These are phyloP conservation scores for Tauraco erythrolophus DNA, from an alignment of 2,113 vertebrate species.

Conservation along the genomic window DNA sequence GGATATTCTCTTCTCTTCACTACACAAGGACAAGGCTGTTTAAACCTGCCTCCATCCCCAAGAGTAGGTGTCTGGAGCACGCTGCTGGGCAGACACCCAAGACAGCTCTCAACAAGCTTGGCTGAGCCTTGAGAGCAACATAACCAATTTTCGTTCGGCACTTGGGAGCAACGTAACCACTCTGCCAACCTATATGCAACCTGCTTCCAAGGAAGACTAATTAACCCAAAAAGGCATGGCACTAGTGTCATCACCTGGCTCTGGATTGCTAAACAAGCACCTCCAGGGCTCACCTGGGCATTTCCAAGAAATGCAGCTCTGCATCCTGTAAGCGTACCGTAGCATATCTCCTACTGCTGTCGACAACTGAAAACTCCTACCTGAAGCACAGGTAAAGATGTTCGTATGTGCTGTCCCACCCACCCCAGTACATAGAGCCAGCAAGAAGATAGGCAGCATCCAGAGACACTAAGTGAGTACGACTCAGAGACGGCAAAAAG, in stretches of 20 bases:
- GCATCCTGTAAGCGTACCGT: fast-evolving
- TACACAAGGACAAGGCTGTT: background rate
- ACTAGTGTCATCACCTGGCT: background rate
- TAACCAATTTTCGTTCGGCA: background rate
- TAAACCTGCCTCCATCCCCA: background rate
- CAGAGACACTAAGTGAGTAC: background rate
- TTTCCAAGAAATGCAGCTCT: background rate
- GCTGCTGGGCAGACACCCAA: slow-evolving; percentile 10
- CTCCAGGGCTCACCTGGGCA: background rate
- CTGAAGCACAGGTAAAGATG: background rate
- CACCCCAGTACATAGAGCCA: background rate
- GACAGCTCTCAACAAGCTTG: background rate
- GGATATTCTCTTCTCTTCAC: background rate
- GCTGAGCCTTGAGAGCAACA: background rate
- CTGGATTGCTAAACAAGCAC: background rate
- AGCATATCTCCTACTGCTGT: background rate
- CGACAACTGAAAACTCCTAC: background rate
- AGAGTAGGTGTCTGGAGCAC: slow-evolving; percentile 8
- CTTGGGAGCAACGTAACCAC: background rate
- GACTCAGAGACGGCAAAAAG: background rate
- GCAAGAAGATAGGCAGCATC: background rate
- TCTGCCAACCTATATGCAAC: background rate
- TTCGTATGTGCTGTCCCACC: background rate
- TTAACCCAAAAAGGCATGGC: background rate
- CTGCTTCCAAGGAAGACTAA: background rate